These are phyloP conservation scores for Mycogona germanica DNA, from an alignment of 2,888 invertebrate species.

Conservation along the genomic window DNA sequence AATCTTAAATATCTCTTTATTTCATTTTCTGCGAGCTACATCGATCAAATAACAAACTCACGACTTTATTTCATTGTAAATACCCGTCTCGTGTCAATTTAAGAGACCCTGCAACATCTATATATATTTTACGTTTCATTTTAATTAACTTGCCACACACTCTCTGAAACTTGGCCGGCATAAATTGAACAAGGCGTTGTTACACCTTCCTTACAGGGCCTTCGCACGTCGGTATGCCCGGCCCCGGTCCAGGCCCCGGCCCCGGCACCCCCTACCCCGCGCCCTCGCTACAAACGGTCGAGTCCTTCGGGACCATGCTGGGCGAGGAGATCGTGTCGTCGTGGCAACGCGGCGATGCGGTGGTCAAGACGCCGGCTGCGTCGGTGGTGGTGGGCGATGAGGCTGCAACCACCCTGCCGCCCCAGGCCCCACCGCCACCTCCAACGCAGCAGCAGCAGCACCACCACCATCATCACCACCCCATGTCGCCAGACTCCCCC, in stretches of 20 bases:
- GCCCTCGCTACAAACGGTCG: slow-evolving; percentile 30
- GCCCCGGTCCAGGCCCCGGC: slow-evolving; percentile 10
- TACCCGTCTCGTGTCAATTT: no score
- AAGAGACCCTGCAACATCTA: no score
- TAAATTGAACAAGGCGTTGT: slow-evolving; percentile 25
- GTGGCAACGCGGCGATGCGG: slow-evolving; percentile 46
- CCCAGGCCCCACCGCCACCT: slow-evolving; percentile 9
- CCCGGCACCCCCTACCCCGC: slow-evolving; percentile 21
- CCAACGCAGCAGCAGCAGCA: slow-evolving; percentile 14
- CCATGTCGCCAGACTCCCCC: slow-evolving; percentile 29
- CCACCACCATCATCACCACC: slow-evolving; percentile 1
- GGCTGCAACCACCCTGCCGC: neutral
- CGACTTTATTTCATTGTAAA: no score
- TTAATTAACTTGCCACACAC: slow-evolving; percentile 3
- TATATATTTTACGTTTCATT: neutral
- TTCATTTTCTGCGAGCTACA: no score
- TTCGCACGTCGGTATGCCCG: slow-evolving; percentile 6
- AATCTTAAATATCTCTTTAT: no score
- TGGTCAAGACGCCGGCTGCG: slow-evolving; percentile 16
- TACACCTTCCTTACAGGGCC: slow-evolving; percentile 32
- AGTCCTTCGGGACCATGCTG: slow-evolving; percentile 40
- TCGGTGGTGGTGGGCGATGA: slow-evolving; percentile 6
- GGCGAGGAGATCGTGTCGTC: slow-evolving; percentile 73
- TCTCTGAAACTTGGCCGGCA: neutral
- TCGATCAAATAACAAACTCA: no score